A percentile compares a stretch with the other conserved stretches of the same genome.
Evolutionary conservation across 2,113 vertebrate species (phyloP).

Genomic region (Indicator indicator): DNA sequence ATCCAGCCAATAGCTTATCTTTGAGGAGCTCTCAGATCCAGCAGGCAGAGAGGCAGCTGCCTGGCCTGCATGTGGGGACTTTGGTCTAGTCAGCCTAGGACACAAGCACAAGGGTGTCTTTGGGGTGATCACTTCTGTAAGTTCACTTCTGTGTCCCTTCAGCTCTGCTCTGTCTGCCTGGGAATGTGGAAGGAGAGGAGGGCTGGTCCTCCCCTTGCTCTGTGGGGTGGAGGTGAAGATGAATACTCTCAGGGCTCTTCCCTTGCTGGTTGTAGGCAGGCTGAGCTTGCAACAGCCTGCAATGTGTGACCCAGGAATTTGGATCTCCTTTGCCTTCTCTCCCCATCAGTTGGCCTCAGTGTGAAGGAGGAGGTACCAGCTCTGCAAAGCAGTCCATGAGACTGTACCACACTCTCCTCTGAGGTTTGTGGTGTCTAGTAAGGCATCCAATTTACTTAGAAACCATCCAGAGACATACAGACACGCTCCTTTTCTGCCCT

Average conservation of each 20-base stretch:
- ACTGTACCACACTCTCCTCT: accelerated
- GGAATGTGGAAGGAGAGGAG: background rate
- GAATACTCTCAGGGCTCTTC: background rate
- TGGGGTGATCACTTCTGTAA: background rate
- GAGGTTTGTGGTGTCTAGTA: background rate
- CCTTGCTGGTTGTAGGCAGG: background rate
- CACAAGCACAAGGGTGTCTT: too few relatives aligned
- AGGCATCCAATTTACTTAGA: background rate
- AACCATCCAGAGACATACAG: accelerated
- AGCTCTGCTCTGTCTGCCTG: background rate
- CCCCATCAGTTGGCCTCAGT: background rate
- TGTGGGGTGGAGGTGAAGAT: background rate
- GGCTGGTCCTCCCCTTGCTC: accelerated
- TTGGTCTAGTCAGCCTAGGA: background rate
- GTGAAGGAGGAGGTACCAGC: background rate
- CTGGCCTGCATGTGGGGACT: accelerated
- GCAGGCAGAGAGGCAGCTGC: background rate
- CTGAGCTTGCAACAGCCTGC: background rate
- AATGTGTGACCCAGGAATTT: background rate
- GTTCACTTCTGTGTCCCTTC: background rate
- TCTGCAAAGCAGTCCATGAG: background rate
- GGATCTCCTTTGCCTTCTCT: background rate
- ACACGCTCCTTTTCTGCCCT: background rate
- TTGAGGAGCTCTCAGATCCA: background rate
- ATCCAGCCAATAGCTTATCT: background rate